Percentiles rank a stretch among this genome's conserved stretches.
These are phyloP conservation scores for Tachysurus fulvidraco DNA, from an alignment of 2,113 vertebrate species.

Conservation along the genomic window DNA sequence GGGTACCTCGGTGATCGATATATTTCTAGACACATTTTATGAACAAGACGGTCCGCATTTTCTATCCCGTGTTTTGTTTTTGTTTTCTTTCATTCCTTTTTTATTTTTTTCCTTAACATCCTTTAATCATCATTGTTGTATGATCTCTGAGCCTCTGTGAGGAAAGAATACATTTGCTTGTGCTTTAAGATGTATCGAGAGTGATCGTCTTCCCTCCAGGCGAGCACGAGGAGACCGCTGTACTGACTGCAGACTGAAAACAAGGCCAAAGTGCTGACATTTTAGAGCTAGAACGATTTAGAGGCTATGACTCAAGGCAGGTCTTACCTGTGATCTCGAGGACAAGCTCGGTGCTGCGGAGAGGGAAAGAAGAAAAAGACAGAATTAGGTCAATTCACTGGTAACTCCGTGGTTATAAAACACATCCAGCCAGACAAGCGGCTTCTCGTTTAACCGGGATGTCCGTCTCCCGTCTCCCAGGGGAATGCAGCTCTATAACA, in stretches of 20 bases:
- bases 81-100: too few species aligned
- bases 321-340: conserved; percentile 74
- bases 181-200: too few species aligned
- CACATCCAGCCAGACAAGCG: not conserved
- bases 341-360: conserved; percentile 70
- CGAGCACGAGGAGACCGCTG: not conserved
- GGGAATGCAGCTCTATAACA: conserved; percentile 6
- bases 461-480: not conserved
- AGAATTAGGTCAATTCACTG: conserved; percentile 18
- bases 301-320: not conserved
- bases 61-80: too few species aligned
- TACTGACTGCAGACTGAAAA: not conserved
- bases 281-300: not conserved
- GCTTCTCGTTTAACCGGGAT: conserved; percentile 12
- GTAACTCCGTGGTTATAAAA: not conserved
- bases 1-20: not conserved
- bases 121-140: not conserved
- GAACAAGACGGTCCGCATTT: too few species aligned
- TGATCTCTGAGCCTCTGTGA: not conserved
- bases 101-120: not conserved
- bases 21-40: too few species aligned
- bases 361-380: conserved; percentile 12
- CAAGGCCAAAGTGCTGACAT: not conserved
- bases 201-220: not conserved
- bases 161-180: not conserved